A percentile compares a stretch with the other conserved stretches of the same genome.
These are phyloP conservation scores for Sebastes kiyomatsui DNA, from an alignment of 2,797 vertebrate species.

Conservation along the genomic window DNA sequence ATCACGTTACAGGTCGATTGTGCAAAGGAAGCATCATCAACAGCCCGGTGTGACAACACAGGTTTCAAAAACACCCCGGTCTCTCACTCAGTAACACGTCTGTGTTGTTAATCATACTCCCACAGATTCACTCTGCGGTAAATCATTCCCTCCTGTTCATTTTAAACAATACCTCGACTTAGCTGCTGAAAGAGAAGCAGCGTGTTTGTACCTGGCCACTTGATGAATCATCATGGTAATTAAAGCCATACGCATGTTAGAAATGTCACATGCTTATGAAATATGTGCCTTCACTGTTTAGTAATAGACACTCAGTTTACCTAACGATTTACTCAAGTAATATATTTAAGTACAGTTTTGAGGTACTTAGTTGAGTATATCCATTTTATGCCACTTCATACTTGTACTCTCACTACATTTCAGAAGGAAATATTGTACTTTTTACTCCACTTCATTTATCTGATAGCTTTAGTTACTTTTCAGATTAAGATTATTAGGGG, in stretches of 20 bases:
- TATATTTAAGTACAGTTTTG: background rate
- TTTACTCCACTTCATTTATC: too few species aligned
- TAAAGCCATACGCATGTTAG: background rate
- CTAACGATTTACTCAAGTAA: background rate
- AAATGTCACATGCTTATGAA: background rate
- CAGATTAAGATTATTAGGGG: too few species aligned
- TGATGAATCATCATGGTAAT: background rate
- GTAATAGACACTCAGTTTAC: background rate
- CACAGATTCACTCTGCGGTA: background rate
- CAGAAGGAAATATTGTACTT: too few species aligned
- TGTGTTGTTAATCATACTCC: conserved; percentile 53
- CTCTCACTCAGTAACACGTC: conserved; percentile 6
- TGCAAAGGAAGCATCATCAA: background rate
- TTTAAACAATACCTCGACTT: conserved; percentile 21
- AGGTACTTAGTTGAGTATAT: background rate
- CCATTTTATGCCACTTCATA: too few species aligned
- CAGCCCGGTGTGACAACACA: background rate
- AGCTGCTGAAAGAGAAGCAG: background rate
- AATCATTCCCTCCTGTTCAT: conserved; percentile 43
- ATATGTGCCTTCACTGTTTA: background rate
- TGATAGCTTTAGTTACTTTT: too few species aligned
- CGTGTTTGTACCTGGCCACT: background rate
- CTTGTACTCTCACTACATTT: too few species aligned
- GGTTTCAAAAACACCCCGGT: conserved; percentile 23
- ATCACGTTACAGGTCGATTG: background rate